Base-by-base conservation (phyloP, 2,888 invertebrate genomes). In the Platycheirus rosarum region DNA sequence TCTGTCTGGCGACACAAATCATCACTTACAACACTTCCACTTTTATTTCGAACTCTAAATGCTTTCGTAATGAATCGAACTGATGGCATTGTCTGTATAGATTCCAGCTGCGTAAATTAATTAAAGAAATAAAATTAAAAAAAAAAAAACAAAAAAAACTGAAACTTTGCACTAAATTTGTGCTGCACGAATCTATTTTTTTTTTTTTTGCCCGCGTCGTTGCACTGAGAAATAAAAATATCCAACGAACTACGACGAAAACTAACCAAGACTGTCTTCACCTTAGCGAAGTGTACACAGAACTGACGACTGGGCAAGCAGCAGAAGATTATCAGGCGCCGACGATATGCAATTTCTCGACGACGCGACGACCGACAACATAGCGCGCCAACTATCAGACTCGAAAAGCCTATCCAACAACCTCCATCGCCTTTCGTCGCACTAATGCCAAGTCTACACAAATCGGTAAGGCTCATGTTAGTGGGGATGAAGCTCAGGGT, bases 11-110 rank as follows among this genome's bases (percentile, higher is more conserved):
- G 3, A 9, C 26, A 42, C 6, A 49, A 32, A 48, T 14, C 65
- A 69, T 73, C 65, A 69, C 78, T 84, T 77, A 76, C 80, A 55
- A 68, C 71, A 62, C 53, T 76, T 76, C 35, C 55, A 37, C 55
- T 76, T 48, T 68, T 77, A 48, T 84, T 86, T 42, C 85, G 84
- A 55, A 86, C 49, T 84, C 86, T 86, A 49, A 86, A 86, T 84
- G 86, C 86, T 77, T 88, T 87, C 37, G 86, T 86, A 84, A 88
- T 86, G 69, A 87, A 88, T 14, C 89, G 87, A 85, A 86, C 85
- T 29, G 89, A 87, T 69, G 89, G 89, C 89, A 89, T 89, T 76
- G 82, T 85, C 29, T 8, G 8, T 8, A 8, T 57, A 8, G 7
- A 57, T 20, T 60, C 51, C 35, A 60, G 42, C 23, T 48, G 8